phyloP scores from a whole-genome alignment of 2,888 invertebrate genomes.

The Diplazon laetatorius region DNA sequence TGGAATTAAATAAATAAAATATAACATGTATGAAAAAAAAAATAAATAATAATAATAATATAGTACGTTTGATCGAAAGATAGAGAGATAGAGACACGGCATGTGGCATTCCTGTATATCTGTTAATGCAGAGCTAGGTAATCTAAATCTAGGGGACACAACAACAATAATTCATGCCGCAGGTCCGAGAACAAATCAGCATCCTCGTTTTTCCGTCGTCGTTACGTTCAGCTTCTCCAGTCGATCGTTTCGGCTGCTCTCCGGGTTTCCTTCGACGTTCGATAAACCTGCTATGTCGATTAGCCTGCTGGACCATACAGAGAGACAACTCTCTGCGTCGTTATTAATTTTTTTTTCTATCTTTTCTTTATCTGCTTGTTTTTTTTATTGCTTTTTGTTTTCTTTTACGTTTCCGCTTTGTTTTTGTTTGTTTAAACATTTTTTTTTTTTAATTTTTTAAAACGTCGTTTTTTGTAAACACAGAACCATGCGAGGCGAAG shows the following conservation, averaged over 20 bases:
- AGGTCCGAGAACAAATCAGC: conserved; percentile 73
- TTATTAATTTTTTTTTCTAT: conserved; percentile 30
- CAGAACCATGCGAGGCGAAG: conserved; percentile 82
- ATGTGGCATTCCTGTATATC: conserved; percentile 81
- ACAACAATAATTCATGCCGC: conserved; percentile 82
- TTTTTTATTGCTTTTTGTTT: not conserved
- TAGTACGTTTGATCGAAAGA: conserved; percentile 61
- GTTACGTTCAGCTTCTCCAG: conserved; percentile 37
- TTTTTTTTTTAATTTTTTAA: conserved; percentile 70
- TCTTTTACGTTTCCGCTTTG: conserved; percentile 25
- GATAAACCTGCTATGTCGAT: conserved; percentile 56
- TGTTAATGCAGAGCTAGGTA: conserved; percentile 81
- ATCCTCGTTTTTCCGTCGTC: conserved; percentile 36
- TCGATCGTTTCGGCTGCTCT: conserved; percentile 15
- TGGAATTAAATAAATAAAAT: conserved; percentile 43
- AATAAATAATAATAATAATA: conserved; percentile 64
- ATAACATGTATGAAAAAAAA: conserved; percentile 57
- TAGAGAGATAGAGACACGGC: conserved; percentile 69
- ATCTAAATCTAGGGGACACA: conserved; percentile 80
- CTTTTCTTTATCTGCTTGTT: conserved; percentile 31
- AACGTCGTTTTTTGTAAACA: conserved; percentile 73
- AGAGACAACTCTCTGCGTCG: conserved; percentile 29
- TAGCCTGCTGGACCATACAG: conserved; percentile 45
- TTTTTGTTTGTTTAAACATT: conserved; percentile 21
- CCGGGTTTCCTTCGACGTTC: conserved; percentile 18